A percentile compares a stretch with the other conserved stretches of the same genome.
These are phyloP conservation scores for Cryptotis parvus DNA, from an alignment of 2,113 vertebrate species.

Conservation along the genomic window DNA sequence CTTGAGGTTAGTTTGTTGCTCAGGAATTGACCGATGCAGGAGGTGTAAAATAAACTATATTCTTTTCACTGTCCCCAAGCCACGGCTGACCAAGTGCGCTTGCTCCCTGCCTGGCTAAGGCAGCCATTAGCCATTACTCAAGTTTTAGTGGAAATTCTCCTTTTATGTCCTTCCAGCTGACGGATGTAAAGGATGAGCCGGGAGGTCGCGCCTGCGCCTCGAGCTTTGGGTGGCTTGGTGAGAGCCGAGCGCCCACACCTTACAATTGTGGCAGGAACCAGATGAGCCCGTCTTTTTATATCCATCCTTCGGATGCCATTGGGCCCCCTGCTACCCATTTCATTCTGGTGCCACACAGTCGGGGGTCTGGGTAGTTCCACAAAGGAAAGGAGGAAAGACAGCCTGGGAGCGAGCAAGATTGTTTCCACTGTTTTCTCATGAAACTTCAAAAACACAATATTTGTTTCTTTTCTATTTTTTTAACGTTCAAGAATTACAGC, in stretches of 20 bases:
- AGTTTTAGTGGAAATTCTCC: conserved; percentile 43
- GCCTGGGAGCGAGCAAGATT: not conserved
- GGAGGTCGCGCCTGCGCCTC: not conserved
- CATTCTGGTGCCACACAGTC: not conserved
- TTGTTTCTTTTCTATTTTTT: not conserved
- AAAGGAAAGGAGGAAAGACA: conserved; percentile 3
- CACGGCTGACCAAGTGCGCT: conserved; percentile 77
- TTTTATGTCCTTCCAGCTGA: conserved; percentile 68
- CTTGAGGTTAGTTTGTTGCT: conserved; percentile 76
- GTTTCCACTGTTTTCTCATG: conserved; percentile 46
- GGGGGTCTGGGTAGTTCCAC: not conserved
- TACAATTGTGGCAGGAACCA: conserved; percentile 42
- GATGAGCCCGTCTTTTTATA: conserved; percentile 60
- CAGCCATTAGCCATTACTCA: conserved; percentile 51
- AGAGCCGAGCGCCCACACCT: conserved; percentile 61
- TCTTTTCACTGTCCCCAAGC: conserved; percentile 64
- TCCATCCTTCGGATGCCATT: conserved; percentile 47
- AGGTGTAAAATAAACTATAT: conserved; percentile 39
- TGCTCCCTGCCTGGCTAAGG: conserved; percentile 16
- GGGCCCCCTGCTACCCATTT: not conserved
- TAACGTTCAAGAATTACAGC: conserved; percentile 53
- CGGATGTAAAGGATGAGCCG: conserved; percentile 54
- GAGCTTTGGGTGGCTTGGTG: conserved; percentile 61
- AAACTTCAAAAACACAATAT: conserved; percentile 12
- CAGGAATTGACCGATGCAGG: conserved; percentile 75